Conservation (phyloP, 2,888 invertebrate species). For the Junonia oenone region DNA sequence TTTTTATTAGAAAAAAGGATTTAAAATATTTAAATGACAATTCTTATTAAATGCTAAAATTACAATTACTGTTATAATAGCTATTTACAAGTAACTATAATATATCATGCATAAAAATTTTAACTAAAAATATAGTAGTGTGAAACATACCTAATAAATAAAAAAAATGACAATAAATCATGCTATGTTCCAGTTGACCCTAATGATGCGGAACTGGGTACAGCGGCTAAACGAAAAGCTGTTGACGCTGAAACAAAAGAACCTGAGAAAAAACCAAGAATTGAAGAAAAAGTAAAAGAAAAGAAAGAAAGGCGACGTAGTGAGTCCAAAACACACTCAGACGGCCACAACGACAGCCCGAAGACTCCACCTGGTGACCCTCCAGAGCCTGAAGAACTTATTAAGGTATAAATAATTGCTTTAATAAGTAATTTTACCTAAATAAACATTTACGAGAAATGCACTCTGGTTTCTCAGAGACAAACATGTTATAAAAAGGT, state of each 20-base stretch:
- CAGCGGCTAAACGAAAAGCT: constrained; percentile 55
- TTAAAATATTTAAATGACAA: too few relatives aligned
- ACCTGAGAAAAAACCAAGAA: constrained; percentile 56
- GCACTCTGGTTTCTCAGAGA: too few relatives aligned
- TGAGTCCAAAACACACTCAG: constrained; percentile 77
- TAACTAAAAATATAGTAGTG: too few relatives aligned
- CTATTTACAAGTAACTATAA: too few relatives aligned
- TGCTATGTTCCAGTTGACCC: constrained; percentile 54
- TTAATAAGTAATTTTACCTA: too few relatives aligned
- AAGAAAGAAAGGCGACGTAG: constrained; percentile 58
- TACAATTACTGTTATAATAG: too few relatives aligned
- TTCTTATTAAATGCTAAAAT: too few relatives aligned
- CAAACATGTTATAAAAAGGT: too few relatives aligned
- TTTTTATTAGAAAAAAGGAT: too few relatives aligned
- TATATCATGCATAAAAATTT: too few relatives aligned
- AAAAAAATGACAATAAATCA: not conserved
- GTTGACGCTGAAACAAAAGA: constrained; percentile 50
- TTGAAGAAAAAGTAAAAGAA: constrained; percentile 30
- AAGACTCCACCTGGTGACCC: constrained; percentile 90
- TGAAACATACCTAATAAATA: too few relatives aligned
- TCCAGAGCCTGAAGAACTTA: constrained; percentile 94
- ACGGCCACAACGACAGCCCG: constrained; percentile 89
- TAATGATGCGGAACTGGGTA: constrained; percentile 54
- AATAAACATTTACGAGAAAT: too few relatives aligned
- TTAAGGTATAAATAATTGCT: constrained; percentile 83